A percentile compares a stretch with the other conserved stretches of the same genome.
Evolutionary conservation across 2,113 vertebrate genomes (phyloP).

Genomic region (Panurus biarmicus): DNA sequence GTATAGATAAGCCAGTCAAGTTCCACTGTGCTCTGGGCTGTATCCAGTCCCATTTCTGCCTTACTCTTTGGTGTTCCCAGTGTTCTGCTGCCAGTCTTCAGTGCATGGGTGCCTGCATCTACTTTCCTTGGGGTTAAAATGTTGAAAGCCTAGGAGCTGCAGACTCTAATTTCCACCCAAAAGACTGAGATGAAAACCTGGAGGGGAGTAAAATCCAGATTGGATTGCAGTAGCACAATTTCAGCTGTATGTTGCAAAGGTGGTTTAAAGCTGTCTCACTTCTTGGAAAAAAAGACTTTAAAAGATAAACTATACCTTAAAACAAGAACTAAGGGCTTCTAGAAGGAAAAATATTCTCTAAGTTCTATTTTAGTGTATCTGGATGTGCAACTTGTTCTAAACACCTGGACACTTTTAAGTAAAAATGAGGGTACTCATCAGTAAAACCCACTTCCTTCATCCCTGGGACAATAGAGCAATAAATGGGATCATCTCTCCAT

Average conservation of each 20-base stretch:
- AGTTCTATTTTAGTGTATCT: neutral
- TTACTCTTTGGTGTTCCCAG: neutral
- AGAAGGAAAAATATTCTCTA: neutral
- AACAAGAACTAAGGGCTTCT: neutral
- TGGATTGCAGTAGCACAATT: neutral
- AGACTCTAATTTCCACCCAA: neutral
- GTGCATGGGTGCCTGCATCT: neutral
- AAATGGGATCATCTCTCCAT: neutral
- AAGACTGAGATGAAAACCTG: neutral
- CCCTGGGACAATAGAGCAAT: conserved; percentile 6
- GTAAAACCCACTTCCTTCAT: neutral
- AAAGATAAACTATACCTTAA: neutral
- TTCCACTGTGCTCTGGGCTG: neutral
- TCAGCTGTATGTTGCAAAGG: neutral
- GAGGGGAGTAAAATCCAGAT: neutral
- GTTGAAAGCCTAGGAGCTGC: neutral
- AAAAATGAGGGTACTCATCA: neutral
- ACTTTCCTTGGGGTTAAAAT: neutral
- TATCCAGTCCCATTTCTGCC: neutral
- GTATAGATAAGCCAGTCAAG: neutral
- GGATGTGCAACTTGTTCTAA: neutral
- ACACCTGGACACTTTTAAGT: neutral
- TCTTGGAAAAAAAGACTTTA: neutral
- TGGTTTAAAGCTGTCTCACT: neutral
- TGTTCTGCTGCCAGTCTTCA: neutral